A percentile compares a stretch with the other conserved stretches of the same genome.
phyloP scores from a whole-genome alignment of 92 coral and sea anemone species.

The Plumapathes pennacea region DNA sequence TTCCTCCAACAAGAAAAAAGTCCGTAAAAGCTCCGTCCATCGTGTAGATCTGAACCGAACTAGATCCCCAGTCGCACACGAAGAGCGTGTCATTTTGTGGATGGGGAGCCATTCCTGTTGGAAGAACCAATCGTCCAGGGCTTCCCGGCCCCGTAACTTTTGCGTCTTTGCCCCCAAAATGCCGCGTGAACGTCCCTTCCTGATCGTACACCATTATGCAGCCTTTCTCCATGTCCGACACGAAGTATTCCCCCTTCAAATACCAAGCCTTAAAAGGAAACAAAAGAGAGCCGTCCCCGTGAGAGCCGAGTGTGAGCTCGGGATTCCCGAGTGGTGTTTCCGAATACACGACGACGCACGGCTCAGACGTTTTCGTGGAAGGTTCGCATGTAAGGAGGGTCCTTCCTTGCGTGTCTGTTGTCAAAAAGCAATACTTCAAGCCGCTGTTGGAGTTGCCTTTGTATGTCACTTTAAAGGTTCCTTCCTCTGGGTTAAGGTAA shows the following conservation, averaged over 20 bases:
- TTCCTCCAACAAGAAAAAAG: constrained; percentile 68
- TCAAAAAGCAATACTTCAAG: constrained; percentile 71
- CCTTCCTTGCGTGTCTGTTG: constrained; percentile 61
- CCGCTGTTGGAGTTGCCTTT: constrained; percentile 69
- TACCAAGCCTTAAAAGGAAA: constrained; percentile 84
- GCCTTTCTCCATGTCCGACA: constrained; percentile 89
- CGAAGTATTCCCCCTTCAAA: constrained; percentile 64
- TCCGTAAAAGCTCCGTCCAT: constrained; percentile 60
- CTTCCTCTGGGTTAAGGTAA: constrained; percentile 58
- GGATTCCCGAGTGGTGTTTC: constrained; percentile 84
- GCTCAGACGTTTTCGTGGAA: constrained; percentile 58
- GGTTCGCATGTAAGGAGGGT: constrained; percentile 83
- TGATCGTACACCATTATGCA: constrained; percentile 71
- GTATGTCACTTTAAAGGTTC: constrained; percentile 76
- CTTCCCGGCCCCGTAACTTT: constrained; percentile 23
- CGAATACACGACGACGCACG: constrained; percentile 77
- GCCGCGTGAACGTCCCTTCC: constrained; percentile 60
- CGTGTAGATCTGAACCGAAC: constrained; percentile 71
- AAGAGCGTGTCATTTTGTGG: constrained; percentile 35
- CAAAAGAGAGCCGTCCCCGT: constrained; percentile 58
- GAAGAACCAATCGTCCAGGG: constrained; percentile 64
- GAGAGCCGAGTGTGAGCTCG: constrained; percentile 70
- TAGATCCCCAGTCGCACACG: constrained; percentile 88
- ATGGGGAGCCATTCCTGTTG: constrained; percentile 69
- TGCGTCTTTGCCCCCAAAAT: constrained; percentile 62